phyloP scores from a whole-genome alignment of 2,797 vertebrate species.

The Pseudotriccus pelzelni region DNA sequence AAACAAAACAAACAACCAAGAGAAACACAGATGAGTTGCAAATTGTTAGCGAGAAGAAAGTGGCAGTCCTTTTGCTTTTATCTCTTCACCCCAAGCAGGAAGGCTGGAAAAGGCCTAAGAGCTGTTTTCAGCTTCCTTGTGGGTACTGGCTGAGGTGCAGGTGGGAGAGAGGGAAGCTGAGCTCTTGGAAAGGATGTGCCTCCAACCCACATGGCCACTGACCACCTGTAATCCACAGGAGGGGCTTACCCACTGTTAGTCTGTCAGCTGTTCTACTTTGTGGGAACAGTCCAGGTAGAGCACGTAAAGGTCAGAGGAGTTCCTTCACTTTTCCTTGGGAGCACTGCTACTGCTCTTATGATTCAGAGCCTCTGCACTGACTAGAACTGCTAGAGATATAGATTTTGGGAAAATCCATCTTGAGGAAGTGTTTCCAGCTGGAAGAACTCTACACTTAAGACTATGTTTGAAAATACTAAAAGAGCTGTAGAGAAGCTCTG shows the following conservation, averaged over 20 bases:
- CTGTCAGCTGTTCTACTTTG: background rate
- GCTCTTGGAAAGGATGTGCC: background rate
- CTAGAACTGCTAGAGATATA: background rate
- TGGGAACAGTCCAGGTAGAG: background rate
- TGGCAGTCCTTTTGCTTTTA: background rate
- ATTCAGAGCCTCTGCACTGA: background rate
- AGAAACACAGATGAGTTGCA: slow-evolving; percentile 61
- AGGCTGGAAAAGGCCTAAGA: background rate
- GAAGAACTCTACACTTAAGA: background rate
- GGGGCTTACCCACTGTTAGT: background rate
- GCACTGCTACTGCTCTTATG: background rate
- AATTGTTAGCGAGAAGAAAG: slow-evolving; percentile 28
- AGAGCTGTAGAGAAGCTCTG: background rate
- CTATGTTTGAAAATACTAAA: background rate
- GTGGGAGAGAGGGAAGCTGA: background rate
- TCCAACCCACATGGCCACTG: background rate
- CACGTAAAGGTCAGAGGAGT: background rate
- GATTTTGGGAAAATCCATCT: background rate
- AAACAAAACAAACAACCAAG: slow-evolving; percentile 34
- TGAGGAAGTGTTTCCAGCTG: background rate
- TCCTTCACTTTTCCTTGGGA: background rate
- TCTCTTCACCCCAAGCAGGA: background rate
- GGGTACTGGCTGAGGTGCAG: background rate
- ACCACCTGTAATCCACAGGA: background rate
- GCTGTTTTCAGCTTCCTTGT: background rate